These are phyloP conservation scores for Corbicula japonica DNA, from an alignment of 2,888 invertebrate species.

Conservation along the genomic window DNA sequence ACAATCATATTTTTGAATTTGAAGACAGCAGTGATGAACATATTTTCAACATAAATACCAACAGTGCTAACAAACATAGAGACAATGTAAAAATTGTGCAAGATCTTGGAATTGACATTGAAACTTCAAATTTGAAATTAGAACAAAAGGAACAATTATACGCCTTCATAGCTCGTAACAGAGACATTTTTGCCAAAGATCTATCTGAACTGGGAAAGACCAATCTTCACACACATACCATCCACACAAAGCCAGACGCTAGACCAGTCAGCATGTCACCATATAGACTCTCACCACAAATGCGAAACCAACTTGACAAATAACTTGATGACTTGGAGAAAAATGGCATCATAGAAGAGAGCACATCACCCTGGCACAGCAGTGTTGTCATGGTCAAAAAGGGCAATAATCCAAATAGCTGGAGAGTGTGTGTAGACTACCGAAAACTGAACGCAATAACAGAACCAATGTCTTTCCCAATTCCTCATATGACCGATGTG, in stretches of 20 bases:
- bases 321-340: slow-evolving; percentile 45
- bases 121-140: slow-evolving; percentile 6
- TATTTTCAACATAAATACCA: no score
- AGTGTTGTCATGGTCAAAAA: slow-evolving; percentile 55
- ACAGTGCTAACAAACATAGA: no score
- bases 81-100: neutral
- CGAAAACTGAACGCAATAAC: slow-evolving; percentile 31
- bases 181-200: slow-evolving; percentile 43
- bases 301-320: slow-evolving; percentile 15
- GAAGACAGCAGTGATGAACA: no score
- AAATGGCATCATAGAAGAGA: slow-evolving; percentile 43
- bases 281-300: slow-evolving; percentile 24
- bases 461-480: slow-evolving; percentile 30
- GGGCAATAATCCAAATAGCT: slow-evolving; percentile 10
- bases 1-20: no score
- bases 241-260: slow-evolving; percentile 37
- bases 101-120: slow-evolving; percentile 9
- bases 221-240: slow-evolving; percentile 32
- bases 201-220: slow-evolving; percentile 47
- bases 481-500: slow-evolving; percentile 39
- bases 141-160: neutral
- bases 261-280: slow-evolving; percentile 26
- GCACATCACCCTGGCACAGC: slow-evolving; percentile 37
- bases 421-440: slow-evolving; percentile 37
- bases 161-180: slow-evolving; percentile 19